phyloP scores from a whole-genome alignment of 2,113 vertebrate species.

The Pteropus alecto region DNA sequence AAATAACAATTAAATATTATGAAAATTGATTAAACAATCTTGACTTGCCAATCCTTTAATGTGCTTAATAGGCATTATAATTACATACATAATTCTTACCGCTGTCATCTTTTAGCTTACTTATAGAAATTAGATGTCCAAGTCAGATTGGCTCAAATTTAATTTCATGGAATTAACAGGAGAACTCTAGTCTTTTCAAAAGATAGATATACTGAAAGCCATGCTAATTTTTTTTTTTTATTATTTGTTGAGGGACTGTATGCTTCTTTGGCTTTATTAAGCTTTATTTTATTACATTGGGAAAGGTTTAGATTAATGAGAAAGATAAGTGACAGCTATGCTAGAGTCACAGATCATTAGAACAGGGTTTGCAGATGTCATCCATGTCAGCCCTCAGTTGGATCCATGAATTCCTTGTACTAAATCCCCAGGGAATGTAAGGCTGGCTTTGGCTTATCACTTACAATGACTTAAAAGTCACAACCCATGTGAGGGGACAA shows the following conservation, averaged over 20 bases:
- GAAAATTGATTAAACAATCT: conserved; percentile 3
- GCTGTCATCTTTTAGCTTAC: conserved; percentile 32
- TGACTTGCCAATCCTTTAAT: conserved; percentile 1
- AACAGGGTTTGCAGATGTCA: background rate
- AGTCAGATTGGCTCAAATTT: conserved; percentile 20
- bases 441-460: background rate
- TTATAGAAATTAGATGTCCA: background rate
- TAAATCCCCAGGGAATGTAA: background rate
- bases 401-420: background rate
- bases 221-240: background rate
- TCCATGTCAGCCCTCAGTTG: background rate
- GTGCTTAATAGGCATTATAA: background rate
- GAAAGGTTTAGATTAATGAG: background rate
- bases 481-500: background rate
- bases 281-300: background rate
- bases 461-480: conserved; percentile 21
- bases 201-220: background rate
- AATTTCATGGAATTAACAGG: background rate
- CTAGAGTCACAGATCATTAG: background rate
- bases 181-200: conserved; percentile 6
- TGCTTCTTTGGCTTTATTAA: conserved; percentile 1
- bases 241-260: background rate
- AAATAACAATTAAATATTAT: background rate
- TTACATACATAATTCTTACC: conserved; percentile 25
- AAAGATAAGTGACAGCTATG: background rate